A percentile compares a stretch with the other conserved stretches of the same genome.
Evolutionary conservation across 2,797 vertebrate species (phyloP).

Genomic region (Sebastiscus albofasciatus): DNA sequence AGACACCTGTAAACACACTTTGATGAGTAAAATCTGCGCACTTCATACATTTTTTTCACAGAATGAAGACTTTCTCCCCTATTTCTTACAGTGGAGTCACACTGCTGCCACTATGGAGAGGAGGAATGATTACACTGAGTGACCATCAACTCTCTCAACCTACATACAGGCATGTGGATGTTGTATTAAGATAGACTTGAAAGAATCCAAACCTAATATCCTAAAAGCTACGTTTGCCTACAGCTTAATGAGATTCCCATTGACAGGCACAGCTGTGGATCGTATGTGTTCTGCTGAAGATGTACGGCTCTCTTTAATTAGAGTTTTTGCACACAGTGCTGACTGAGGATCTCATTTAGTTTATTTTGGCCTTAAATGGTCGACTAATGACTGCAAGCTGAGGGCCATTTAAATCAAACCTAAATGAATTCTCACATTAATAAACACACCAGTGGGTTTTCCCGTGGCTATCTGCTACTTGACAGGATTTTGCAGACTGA

Average conservation of each 20-base stretch:
- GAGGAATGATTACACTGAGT: neutral
- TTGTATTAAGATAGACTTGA: neutral
- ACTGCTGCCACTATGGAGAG: neutral
- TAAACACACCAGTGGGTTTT: conserved; percentile 12
- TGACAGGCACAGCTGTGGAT: conserved; percentile 10
- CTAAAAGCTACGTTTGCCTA: neutral
- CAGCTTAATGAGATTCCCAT: conserved; percentile 20
- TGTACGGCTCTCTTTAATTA: conserved; percentile 27
- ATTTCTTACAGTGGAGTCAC: neutral
- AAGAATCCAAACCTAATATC: conserved; percentile 25
- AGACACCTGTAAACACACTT: neutral
- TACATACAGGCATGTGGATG: neutral
- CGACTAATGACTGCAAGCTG: conserved; percentile 40
- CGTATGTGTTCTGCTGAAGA: conserved; percentile 19
- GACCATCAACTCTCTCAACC: neutral
- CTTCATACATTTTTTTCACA: neutral
- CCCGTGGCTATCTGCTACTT: neutral
- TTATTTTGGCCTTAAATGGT: conserved; percentile 40
- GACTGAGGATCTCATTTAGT: conserved; percentile 31
- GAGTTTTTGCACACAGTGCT: conserved; percentile 25
- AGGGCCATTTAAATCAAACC: conserved; percentile 27
- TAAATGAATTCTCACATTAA: conserved; percentile 31
- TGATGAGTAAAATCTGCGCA: neutral
- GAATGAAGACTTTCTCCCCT: neutral
- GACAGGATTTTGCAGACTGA: neutral